Evolutionary conservation across 2,113 vertebrate genomes (phyloP).

Genomic region (Vidua macroura): DNA sequence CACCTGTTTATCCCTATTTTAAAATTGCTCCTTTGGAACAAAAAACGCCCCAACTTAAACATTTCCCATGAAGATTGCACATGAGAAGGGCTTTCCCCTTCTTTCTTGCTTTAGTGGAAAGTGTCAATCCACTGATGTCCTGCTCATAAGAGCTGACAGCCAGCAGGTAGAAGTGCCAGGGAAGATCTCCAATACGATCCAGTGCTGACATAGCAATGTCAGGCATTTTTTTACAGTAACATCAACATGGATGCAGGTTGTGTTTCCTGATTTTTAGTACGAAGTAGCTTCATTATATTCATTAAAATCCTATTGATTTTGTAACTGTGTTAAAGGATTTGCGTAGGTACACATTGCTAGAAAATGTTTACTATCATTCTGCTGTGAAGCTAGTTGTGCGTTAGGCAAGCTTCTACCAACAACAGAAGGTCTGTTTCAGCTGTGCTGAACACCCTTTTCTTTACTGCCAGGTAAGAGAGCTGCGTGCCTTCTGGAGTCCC

Average conservation of each 20-base stretch:
- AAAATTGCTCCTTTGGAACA: not conserved
- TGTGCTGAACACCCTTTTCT: not conserved
- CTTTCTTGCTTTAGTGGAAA: not conserved
- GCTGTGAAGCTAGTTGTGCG: not conserved
- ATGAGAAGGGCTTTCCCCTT: not conserved
- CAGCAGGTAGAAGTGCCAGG: not conserved
- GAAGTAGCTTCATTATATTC: not conserved
- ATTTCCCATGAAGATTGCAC: not conserved
- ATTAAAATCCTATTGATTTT: not conserved
- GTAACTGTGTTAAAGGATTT: not conserved
- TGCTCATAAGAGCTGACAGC: not conserved
- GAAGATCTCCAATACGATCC: accelerated
- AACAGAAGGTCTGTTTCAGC: not conserved
- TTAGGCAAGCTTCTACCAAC: not conserved
- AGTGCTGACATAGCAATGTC: not conserved
- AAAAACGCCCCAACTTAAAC: accelerated
- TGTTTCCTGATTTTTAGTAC: not conserved
- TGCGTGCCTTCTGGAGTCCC: not conserved
- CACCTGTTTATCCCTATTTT: not conserved
- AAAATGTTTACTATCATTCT: not conserved
- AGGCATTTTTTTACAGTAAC: not conserved
- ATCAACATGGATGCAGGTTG: not conserved
- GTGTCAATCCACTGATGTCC: not conserved
- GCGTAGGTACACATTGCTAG: accelerated
- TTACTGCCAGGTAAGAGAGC: not conserved